phyloP scores from a whole-genome alignment of 2,113 vertebrate genomes.

The Apodemus speciosus region DNA sequence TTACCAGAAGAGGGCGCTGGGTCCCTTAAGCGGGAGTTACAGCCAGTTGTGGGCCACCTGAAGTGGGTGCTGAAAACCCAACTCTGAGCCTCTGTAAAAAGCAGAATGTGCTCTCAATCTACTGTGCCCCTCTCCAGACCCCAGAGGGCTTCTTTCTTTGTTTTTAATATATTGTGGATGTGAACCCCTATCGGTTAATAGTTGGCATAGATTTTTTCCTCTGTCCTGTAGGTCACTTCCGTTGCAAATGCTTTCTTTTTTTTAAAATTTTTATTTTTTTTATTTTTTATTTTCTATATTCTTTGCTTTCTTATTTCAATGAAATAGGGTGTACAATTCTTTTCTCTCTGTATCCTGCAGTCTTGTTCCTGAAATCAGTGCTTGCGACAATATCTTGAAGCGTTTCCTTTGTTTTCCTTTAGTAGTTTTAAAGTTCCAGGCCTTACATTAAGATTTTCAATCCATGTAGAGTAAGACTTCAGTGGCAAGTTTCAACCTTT shows the following conservation, averaged over 20 bases:
- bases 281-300: too few species aligned
- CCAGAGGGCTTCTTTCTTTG: neutral
- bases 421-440: neutral
- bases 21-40: neutral
- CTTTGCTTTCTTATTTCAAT: neutral
- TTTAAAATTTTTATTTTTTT: too few species aligned
- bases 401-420: neutral
- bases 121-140: neutral
- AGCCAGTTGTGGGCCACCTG: neutral
- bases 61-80: neutral
- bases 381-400: neutral
- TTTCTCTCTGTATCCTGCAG: neutral
- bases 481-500: neutral
- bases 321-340: neutral
- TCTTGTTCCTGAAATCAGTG: neutral
- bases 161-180: neutral
- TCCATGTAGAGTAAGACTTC: rapidly evolving
- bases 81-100: neutral
- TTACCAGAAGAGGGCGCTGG: neutral
- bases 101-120: too few species aligned
- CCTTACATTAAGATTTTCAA: neutral
- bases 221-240: neutral
- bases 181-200: neutral
- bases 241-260: neutral
- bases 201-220: neutral